Evolutionary conservation across 2,113 vertebrate species (phyloP), one percentile per base, ranked within the genome.

Genomic region (Antigone vipio): DNA sequence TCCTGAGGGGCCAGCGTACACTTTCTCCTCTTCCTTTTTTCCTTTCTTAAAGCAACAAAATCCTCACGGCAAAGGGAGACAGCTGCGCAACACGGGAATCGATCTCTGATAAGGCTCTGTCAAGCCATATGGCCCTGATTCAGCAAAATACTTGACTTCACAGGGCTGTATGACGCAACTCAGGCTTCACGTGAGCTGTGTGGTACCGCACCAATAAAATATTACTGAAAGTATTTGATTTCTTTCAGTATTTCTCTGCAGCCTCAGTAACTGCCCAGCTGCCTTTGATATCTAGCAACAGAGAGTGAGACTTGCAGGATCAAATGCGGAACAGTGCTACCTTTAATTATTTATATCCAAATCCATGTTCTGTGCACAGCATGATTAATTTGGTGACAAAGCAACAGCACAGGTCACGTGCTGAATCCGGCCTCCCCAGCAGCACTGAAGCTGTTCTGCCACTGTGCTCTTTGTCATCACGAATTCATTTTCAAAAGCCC

Each of bases 331-430:
- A 23, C 83, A 11, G 78, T 2, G 3, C 59, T 72, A 60, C 90
- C 40, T 88, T 93, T 68, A 95, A 88, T 95, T 92, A 96, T 90
- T 91, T 85, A 90, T 30, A 32, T 24, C 62, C 11, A 3, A 88
- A 78, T 14, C 63, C 75, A 47, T 92, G 85, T 17, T 85, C 53
- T 35, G 77, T 8, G 86, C 91, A 20, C 86, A 91, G 95, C 88
- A 32, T n/a, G 83, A 89, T 24, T 92, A 49, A 94, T 94, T 84
- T 64, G 88, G 90, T 80, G 75, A 77, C 85, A 91, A 88, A 93
- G 68, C 74, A 66, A 15, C 15, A 67, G 38, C 75, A 22, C 10
- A 7, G 85, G 85, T 84, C 92, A 86, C 85, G 93, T 19, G 73
- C 92, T 91, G 86, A 56, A 91, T 8, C 5, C 1, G 0, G 52